Evolutionary conservation across 2,113 vertebrate genomes (phyloP), one percentile per base, ranked within the genome.

Genomic region (Craseonycteris thonglongyai): DNA sequence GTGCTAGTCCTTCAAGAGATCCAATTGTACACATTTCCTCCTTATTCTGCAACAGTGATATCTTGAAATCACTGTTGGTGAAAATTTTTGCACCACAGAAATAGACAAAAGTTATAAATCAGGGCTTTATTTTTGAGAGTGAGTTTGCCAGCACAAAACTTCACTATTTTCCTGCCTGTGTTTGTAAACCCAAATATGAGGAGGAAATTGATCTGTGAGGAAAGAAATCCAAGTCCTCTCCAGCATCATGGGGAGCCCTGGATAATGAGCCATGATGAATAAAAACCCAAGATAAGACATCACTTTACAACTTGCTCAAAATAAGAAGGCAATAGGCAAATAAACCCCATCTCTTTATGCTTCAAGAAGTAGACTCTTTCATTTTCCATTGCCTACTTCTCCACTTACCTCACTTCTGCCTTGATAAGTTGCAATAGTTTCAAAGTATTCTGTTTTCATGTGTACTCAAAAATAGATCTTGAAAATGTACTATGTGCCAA

Each of bases 41-140:
- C 26, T 18, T 51, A 24, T 7, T 45, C 42, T 38, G 7, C 0
- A 0, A 26, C 6, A 68, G 24, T 47, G 35, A 49, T n/a, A 38
- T 42, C 40, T 78, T 54, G 2, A 90, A 79, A 35, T 79, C 58
- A 68, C 49, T 18, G 3, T 30, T 54, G 18, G 19, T 35, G 12
- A 61, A 76, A 72, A n/a, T 38, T 71, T 72, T 69, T 88, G 21
- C 21, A 54, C 47, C 22, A 33, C 6, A 56, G n/a, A 88, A 96
- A 88, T 19, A 35, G 45, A 19, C 26, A 59, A 88, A 90, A 61
- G 40, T 71, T 78, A 59, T 4, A 82, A 33, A 76, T 69, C 19
- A 35, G 4, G 22, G 4, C n/a, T 82, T 79, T 30, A 51, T 35
- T 85, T 91, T 93, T 69, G 56, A 63, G n/a, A 79, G 59, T 28